Evolutionary conservation across 2,113 vertebrate species (phyloP).

Genomic region (Baryphthengus martii): DNA sequence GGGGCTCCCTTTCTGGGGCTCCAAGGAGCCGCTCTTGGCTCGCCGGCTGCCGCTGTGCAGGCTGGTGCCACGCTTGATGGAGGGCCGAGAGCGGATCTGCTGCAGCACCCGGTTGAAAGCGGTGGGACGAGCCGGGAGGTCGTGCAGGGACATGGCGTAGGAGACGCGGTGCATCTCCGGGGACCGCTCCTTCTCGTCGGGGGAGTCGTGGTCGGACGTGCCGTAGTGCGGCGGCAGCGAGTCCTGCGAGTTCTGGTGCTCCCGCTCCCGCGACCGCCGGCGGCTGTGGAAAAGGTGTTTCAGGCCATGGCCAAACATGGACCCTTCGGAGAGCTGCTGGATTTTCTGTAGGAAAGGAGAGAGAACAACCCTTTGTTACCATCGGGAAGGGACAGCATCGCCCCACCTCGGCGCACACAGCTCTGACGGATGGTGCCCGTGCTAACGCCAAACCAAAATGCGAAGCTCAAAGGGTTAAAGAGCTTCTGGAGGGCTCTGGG

Average conservation of each 20-base stretch:
- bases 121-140: slow-evolving; percentile 80
- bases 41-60: slow-evolving; percentile 75
- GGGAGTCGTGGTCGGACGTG: slow-evolving; percentile 79
- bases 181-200: slow-evolving; percentile 82
- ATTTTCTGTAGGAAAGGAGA: slow-evolving; percentile 72
- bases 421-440: fast-evolving
- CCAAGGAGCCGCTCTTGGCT: slow-evolving; percentile 75
- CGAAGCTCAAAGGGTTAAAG: fast-evolving
- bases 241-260: slow-evolving; percentile 74
- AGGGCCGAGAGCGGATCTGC: slow-evolving; percentile 83
- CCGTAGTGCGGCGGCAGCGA: slow-evolving; percentile 47
- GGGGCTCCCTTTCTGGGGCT: slow-evolving; percentile 78
- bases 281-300: slow-evolving; percentile 87
- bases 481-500: background rate
- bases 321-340: slow-evolving; percentile 84
- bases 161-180: slow-evolving; percentile 86
- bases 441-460: fast-evolving
- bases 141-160: slow-evolving; percentile 82
- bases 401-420: fast-evolving
- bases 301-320: slow-evolving; percentile 85
- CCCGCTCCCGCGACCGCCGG: slow-evolving; percentile 78
- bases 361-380: background rate
- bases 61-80: slow-evolving; percentile 81
- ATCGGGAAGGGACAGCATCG: fast-evolving
- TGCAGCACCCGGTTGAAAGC: slow-evolving; percentile 86